These are phyloP conservation scores for Drosophila mojavensis DNA, from an alignment of 1,140 invertebrate species.

Conservation along the genomic window DNA sequence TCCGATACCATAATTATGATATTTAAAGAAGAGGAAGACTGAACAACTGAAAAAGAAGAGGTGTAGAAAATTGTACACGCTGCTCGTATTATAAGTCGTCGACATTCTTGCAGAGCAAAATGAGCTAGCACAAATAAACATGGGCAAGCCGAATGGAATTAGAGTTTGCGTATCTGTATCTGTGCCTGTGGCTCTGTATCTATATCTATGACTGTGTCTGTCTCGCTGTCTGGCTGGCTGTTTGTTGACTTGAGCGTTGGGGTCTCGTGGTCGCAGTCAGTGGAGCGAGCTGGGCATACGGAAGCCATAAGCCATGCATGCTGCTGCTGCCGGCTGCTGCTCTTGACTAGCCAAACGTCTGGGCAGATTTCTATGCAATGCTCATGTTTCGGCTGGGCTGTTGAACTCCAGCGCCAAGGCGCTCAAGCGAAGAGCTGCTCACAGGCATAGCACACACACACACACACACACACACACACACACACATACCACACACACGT, in stretches of 20 bases:
- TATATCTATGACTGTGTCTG: conserved; percentile 11
- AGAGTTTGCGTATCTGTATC: conserved; percentile 41
- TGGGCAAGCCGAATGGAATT: conserved; percentile 65
- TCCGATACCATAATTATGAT: conserved; percentile 51
- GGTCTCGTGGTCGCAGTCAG: conserved; percentile 45
- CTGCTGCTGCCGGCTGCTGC: conserved; percentile 10
- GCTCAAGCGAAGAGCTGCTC: conserved; percentile 44
- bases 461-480: background rate
- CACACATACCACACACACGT: background rate
- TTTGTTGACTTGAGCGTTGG: conserved; percentile 2
- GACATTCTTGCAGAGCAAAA: conserved; percentile 71
- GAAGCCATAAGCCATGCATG: conserved; percentile 74
- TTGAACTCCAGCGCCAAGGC: conserved; percentile 55
- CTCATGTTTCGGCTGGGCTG: conserved; percentile 69
- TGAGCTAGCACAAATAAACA: conserved; percentile 66
- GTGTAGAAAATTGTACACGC: conserved; percentile 46
- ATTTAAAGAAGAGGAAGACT: background rate
- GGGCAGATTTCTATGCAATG: conserved; percentile 60
- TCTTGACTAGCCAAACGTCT: conserved; percentile 24
- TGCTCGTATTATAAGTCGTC: conserved; percentile 79
- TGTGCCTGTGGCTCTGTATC: conserved; percentile 31
- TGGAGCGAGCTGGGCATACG: conserved; percentile 70
- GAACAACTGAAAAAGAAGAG: conserved; percentile 32
- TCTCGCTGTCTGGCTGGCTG: conserved; percentile 29
- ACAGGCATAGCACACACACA: background rate